Evolutionary conservation across 2,888 invertebrate species (phyloP).

Genomic region (Acleris emargana): DNA sequence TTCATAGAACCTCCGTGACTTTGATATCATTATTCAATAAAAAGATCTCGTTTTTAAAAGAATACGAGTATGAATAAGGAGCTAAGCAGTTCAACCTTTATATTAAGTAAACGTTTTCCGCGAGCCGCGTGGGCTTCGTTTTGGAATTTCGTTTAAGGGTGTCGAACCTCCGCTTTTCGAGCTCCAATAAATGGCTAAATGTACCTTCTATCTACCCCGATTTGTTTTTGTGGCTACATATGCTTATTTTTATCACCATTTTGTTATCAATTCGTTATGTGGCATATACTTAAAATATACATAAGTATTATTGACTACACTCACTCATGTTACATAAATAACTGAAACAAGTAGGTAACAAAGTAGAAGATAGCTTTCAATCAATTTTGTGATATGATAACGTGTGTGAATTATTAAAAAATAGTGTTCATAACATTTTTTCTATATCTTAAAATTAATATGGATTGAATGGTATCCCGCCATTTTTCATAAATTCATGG

Average conservation of each 20-base stretch:
- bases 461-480: too few species aligned
- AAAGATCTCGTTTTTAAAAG: constrained; percentile 5
- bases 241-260: background rate
- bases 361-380: too few species aligned
- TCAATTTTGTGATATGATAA: too few species aligned
- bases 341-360: too few species aligned
- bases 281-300: too few species aligned
- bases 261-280: too few species aligned
- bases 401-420: too few species aligned
- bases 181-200: constrained; percentile 1
- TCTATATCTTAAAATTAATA: too few species aligned
- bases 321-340: too few species aligned
- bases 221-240: background rate
- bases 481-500: too few species aligned
- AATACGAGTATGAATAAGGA: constrained; percentile 5
- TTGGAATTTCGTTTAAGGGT: constrained; percentile 15
- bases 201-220: background rate
- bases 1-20: constrained; percentile 14
- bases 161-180: constrained; percentile 5
- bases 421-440: too few species aligned
- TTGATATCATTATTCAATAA: constrained; percentile 14
- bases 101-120: constrained; percentile 5
- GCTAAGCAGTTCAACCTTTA: constrained; percentile 6
- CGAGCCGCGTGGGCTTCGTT: constrained; percentile 6
- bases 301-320: too few species aligned